Evolutionary conservation across 2,797 vertebrate species (phyloP).

Genomic region (Argentina silus): DNA sequence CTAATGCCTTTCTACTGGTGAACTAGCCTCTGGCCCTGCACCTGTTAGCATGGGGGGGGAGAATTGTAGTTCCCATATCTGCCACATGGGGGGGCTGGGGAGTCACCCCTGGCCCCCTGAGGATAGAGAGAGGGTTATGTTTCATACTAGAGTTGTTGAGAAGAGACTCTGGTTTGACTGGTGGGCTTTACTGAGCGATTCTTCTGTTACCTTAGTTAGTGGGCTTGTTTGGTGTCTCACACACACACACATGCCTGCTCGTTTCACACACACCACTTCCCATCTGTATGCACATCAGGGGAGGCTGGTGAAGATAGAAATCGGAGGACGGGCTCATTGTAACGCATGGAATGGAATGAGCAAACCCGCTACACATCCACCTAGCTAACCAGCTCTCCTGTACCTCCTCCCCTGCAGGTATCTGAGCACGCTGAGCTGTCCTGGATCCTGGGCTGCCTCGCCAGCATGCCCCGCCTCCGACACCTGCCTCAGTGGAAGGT

Average conservation of each 20-base stretch:
- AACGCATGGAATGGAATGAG: too few species aligned
- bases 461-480: conserved; percentile 87
- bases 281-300: too few species aligned
- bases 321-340: too few species aligned
- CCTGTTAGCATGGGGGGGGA: conserved; percentile 16
- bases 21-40: conserved; percentile 5
- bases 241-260: too few species aligned
- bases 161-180: not conserved
- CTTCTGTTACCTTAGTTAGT: too few species aligned
- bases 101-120: conserved; percentile 36
- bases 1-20: conserved; percentile 23
- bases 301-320: too few species aligned
- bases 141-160: not conserved
- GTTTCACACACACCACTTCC: too few species aligned
- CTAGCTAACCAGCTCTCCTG: too few species aligned
- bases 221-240: not conserved
- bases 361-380: too few species aligned
- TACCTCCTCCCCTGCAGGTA: conserved; percentile 74
- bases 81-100: conserved; percentile 63
- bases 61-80: conserved; percentile 27
- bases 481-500: conserved; percentile 99
- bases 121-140: not conserved
- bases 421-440: conserved; percentile 89
- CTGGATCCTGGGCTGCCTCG: conserved; percentile 94
- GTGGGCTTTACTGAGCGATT: not conserved